Evolutionary conservation across 2,888 invertebrate species (phyloP), one percentile per base, ranked within the genome.

Genomic region (Cephus runcator): DNA sequence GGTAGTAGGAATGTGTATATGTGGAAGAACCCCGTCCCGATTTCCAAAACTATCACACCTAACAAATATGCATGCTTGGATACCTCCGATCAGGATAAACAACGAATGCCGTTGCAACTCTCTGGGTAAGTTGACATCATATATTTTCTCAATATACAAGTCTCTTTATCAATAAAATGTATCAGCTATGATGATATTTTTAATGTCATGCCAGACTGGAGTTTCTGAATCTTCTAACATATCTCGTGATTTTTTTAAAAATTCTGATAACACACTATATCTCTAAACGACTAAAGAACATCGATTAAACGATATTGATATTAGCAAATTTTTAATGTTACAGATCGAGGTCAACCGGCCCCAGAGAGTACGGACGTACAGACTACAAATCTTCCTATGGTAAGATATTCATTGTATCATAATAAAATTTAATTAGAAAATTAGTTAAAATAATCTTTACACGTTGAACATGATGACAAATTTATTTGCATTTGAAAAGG

Each of bases 1-100:
- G 93, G 93, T n/a, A 90, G 90, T 40, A 89, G 91, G 78, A 85
- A 85, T 12, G 84, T 88, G 83, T 93, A 88, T 77, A 77, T 86
- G 76, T 90, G 90, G 87, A 80, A 80, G 77, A 81, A 81, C 79
- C 79, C 81, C 30, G 77, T 79, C 12, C 69, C 35, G 23, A 76
- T 68, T 69, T 83, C 86, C 12, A 87, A 90, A 76, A 85, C 92
- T 23, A 89, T 89, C 75, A 91, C 91, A 73, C 87, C 90, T 35
- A 93, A 93, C 83, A 93, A 92, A 89, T 94, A 91, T 83, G 91
- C 93, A 33, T 88, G 91, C 31, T 88, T 93, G 79, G 93, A 93
- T 77, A 83, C 85, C 35, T 86, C 89, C 12, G 92, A 93, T 69
- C 85, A 88, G 80, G 90, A 91, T 4, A 88, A 87, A 78, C 84